Evolutionary conservation across 2,113 vertebrate species (phyloP).

Genomic region (Bufo bufo): DNA sequence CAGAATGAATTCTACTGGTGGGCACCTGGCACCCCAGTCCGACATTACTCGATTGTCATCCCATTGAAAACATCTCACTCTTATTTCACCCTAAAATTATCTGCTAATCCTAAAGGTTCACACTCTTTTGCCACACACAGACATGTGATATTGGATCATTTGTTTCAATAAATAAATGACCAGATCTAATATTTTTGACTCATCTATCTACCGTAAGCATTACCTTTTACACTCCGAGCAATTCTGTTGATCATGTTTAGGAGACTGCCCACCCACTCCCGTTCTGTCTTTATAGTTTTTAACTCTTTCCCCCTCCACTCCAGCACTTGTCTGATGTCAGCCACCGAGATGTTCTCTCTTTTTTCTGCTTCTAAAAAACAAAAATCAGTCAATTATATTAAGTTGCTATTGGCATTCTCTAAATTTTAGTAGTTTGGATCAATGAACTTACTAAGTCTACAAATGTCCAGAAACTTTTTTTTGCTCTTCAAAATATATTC

Average conservation of each 20-base stretch:
- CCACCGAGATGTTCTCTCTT: accelerated
- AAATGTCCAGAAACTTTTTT: slow-evolving; percentile 71
- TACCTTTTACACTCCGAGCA: slow-evolving; percentile 77
- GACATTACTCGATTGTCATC: too few relatives aligned
- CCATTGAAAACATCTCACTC: too few relatives aligned
- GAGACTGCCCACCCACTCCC: slow-evolving; percentile 72
- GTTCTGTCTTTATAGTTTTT: slow-evolving; percentile 67
- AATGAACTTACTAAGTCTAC: slow-evolving; percentile 76
- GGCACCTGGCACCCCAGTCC: too few relatives aligned
- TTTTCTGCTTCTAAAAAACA: slow-evolving; percentile 63
- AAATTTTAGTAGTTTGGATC: slow-evolving; percentile 24
- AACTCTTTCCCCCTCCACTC: slow-evolving; percentile 71
- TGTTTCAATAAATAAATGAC: too few relatives aligned
- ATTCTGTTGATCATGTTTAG: slow-evolving; percentile 78
- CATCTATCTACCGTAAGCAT: not conserved
- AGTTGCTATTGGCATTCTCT: too few relatives aligned
- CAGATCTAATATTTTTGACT: too few relatives aligned
- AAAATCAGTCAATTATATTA: not conserved
- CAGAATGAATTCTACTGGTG: too few relatives aligned
- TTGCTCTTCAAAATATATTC: slow-evolving; percentile 68
- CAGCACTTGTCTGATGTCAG: slow-evolving; percentile 65
- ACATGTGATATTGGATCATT: too few relatives aligned
- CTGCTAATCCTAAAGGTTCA: too few relatives aligned
- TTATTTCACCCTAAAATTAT: too few relatives aligned
- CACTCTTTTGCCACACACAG: too few relatives aligned